Evolutionary conservation across 2,113 vertebrate species (phyloP).

Genomic region (Arvicanthis niloticus): DNA sequence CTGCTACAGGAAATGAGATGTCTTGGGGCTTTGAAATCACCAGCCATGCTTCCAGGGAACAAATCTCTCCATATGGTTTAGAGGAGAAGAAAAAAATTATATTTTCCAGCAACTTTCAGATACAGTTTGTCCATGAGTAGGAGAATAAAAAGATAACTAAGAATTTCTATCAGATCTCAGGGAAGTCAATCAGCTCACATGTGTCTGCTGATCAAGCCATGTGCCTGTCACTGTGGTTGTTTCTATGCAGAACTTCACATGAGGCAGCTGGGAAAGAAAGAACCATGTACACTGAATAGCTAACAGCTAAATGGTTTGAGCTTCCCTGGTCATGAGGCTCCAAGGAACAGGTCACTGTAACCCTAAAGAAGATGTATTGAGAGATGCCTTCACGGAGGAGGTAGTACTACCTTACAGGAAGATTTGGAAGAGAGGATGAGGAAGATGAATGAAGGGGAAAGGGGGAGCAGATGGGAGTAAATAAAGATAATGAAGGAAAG

Average conservation of each 20-base stretch:
- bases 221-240: background rate
- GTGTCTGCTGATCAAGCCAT: background rate
- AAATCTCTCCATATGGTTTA: slow-evolving; percentile 39
- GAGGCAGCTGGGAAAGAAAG: background rate
- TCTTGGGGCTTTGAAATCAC: slow-evolving; percentile 25
- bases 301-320: background rate
- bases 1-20: background rate
- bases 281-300: background rate
- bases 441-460: background rate
- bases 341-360: background rate
- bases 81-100: background rate
- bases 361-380: background rate
- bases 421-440: background rate
- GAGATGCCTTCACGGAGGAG: background rate
- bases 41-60: background rate
- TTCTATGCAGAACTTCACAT: background rate
- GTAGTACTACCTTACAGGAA: background rate
- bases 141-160: background rate
- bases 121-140: slow-evolving; percentile 2
- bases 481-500: background rate
- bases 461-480: background rate
- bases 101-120: background rate
- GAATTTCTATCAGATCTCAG: slow-evolving; percentile 7
- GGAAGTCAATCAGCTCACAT: background rate
- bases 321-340: background rate